Evolutionary conservation across 2,113 vertebrate species (phyloP).

Genomic region (zebrafish (Danio rerio)): DNA sequence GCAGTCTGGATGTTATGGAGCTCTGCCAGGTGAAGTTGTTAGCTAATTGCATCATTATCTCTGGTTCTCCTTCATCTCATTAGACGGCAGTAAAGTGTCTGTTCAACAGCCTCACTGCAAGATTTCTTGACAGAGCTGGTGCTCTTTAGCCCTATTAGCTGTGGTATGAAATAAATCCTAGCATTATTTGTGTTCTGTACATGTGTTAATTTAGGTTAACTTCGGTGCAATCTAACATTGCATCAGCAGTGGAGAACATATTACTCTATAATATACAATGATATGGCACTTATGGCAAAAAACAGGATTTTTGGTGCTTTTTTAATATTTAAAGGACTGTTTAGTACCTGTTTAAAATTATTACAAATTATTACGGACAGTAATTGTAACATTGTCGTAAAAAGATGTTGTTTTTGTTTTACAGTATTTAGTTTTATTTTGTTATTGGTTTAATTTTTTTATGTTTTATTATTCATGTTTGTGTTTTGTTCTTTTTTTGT

Average conservation of each 20-base stretch:
- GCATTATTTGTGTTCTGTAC: background rate
- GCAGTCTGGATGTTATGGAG: slow-evolving; percentile 22
- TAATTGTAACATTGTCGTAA: background rate
- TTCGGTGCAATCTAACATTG: background rate
- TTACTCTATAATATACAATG: background rate
- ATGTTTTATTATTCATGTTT: too few species aligned
- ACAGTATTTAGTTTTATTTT: too few species aligned
- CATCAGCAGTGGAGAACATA: background rate
- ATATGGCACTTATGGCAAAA: background rate
- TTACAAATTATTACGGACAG: background rate
- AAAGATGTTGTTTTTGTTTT: too few species aligned
- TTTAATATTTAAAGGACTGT: background rate
- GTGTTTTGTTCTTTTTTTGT: too few species aligned
- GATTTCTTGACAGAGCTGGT: slow-evolving; percentile 16
- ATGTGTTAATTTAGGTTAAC: background rate
- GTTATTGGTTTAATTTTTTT: too few species aligned
- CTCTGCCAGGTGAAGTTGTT: slow-evolving; percentile 39
- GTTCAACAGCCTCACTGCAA: slow-evolving; percentile 25
- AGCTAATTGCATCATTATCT: slow-evolving; percentile 44
- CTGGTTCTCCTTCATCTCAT: slow-evolving; percentile 6
- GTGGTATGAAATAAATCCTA: slow-evolving; percentile 45
- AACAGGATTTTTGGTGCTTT: background rate
- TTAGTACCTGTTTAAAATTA: background rate
- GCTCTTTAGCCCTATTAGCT: slow-evolving; percentile 46
- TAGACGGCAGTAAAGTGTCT: slow-evolving; percentile 35